phyloP scores from a whole-genome alignment of 2,113 vertebrate genomes.

The Dicrurus megarhynchus region DNA sequence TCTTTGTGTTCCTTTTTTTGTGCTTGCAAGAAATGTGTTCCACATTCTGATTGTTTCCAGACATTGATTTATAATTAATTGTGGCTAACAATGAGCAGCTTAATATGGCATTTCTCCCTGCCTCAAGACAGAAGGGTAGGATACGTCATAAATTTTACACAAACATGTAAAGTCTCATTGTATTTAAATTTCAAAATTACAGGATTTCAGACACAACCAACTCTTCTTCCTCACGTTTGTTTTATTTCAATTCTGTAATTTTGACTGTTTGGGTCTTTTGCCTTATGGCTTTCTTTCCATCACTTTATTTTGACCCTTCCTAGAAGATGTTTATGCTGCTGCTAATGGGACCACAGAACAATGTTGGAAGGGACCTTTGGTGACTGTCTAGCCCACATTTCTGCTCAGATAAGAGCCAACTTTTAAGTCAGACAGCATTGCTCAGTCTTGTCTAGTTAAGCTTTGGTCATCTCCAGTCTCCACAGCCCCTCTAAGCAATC shows the following conservation, averaged over 20 bases:
- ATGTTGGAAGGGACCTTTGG: neutral
- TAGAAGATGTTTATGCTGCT: neutral
- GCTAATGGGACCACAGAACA: neutral
- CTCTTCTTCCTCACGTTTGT: neutral
- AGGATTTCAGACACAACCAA: neutral
- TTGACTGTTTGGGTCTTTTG: neutral
- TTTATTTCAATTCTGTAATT: neutral
- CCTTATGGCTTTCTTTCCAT: neutral
- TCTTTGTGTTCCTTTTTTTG: neutral
- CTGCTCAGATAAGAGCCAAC: neutral
- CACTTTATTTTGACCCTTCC: neutral
- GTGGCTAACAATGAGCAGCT: neutral
- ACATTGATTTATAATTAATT: neutral
- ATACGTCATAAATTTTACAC: neutral
- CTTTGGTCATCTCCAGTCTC: neutral
- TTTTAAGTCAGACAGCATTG: neutral
- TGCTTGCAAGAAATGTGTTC: neutral
- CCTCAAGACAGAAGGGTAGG: neutral
- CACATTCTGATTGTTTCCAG: neutral
- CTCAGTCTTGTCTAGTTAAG: neutral
- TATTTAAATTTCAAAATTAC: neutral
- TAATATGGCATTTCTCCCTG: neutral
- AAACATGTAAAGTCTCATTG: neutral
- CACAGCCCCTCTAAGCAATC: neutral
- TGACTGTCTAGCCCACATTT: neutral